Percentiles rank a stretch among this genome's conserved stretches.
Conservation (phyloP, 2,888 invertebrate species). For the Onchidella celtica region DNA sequence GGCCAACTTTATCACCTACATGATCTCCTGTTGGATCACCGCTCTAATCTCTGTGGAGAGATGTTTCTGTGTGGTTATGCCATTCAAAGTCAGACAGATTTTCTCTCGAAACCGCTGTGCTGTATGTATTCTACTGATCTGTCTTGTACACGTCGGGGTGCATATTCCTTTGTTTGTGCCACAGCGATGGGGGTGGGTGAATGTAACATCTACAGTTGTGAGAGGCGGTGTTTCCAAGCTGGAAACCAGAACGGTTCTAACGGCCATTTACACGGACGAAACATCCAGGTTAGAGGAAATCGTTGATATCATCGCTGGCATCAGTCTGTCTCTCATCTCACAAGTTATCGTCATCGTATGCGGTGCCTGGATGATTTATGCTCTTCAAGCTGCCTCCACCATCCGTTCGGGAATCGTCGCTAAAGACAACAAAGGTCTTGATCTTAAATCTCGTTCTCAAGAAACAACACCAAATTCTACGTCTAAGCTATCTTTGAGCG, state of each 20-base stretch:
- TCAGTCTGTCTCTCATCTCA: not conserved
- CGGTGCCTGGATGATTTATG: not conserved
- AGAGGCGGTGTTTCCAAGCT: too few relatives aligned
- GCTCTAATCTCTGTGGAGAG: conserved; percentile 25
- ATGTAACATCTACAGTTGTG: too few relatives aligned
- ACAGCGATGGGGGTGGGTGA: conserved; percentile 9
- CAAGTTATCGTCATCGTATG: not conserved
- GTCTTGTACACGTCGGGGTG: not conserved
- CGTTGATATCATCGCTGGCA: not conserved
- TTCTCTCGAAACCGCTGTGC: conserved; percentile 27
- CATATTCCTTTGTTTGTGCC: not conserved
- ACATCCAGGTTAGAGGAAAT: not conserved
- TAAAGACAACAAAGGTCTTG: not conserved
- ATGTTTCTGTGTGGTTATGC: conserved; percentile 33
- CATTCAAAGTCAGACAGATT: conserved; percentile 23
- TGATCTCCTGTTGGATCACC: conserved; percentile 31
- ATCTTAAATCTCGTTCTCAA: too few relatives aligned
- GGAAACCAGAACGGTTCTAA: too few relatives aligned
- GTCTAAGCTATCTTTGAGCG: too few relatives aligned
- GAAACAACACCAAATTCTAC: too few relatives aligned
- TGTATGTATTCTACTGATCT: not conserved
- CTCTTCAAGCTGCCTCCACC: not conserved
- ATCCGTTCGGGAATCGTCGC: not conserved
- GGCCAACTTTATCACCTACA: not conserved
- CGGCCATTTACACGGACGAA: not conserved